Base-by-base conservation (phyloP, 2,797 vertebrate species). In the Hyperoplus immaculatus region DNA sequence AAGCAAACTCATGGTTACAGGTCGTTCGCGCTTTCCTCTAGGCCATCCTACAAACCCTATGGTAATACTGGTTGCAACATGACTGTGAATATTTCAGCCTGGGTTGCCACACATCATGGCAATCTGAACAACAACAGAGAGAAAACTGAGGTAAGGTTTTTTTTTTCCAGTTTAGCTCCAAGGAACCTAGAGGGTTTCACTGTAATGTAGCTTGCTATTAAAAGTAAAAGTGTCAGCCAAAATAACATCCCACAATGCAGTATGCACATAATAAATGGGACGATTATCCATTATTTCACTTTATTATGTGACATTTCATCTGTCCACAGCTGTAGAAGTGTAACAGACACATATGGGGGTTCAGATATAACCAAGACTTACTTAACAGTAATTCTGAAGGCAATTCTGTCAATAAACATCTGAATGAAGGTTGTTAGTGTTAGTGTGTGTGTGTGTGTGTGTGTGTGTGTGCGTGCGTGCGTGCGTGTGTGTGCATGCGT, bases 111-210 rank as follows among this genome's bases (percentile, higher is more conserved):
- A 16, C 18, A 45, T 0, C 56, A 46, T 42, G 61, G 18, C 21
- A 55, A 47, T 72, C 39, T 67, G 36, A 58, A 18, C 14, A 61
- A 43, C 75, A 14, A 42, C 42, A 60, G 36, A 29, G 42, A 68
- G 59, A 62, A 39, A 60, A 56, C 70, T 70, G 39, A 67, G 45
- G 13, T 50, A 50, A 53, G 66, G 71, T 56, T 41, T 51, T 73
- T 71, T 63, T 49, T 72, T 46, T 41, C 16, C 29, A 3, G 1
- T 74, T 41, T 15, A 14, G 53, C 68, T 29, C 10, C 16, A 71
- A 61, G 64, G 50, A 75, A 55, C 78, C 71, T 47, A 11, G 43
- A 69, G 29, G 66, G 62, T 64, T 18, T 57, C 59, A 21, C 46
- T 57, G 47, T 49, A 47, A 63, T 42, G 62, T 70, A 70, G 45